Evolutionary conservation across 2,113 vertebrate genomes (phyloP).

Genomic region (Echinops telfairi): DNA sequence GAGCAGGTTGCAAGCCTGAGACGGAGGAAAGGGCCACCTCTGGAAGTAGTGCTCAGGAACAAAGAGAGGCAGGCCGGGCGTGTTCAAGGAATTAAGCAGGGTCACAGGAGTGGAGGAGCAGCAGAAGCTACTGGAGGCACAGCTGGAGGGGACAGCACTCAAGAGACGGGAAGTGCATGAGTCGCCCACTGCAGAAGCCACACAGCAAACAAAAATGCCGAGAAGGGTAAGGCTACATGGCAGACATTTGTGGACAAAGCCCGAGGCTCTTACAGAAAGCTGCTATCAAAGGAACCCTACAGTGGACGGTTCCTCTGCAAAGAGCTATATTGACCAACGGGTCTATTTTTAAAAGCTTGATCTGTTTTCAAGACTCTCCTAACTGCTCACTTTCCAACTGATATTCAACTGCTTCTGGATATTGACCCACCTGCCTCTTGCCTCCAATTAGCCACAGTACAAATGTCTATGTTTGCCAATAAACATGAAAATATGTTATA

Average conservation of each 20-base stretch:
- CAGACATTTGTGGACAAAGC: slow-evolving; percentile 19
- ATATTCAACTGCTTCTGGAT: background rate
- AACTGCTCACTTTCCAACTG: background rate
- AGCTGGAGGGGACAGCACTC: slow-evolving; percentile 48
- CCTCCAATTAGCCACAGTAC: background rate
- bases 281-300: slow-evolving; percentile 44
- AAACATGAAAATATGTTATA: slow-evolving; percentile 10
- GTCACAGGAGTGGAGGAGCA: background rate
- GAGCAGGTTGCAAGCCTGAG: background rate
- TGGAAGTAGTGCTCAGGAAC: background rate
- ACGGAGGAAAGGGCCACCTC: background rate
- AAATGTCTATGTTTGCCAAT: background rate
- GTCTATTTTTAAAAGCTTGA: slow-evolving; percentile 59
- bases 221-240: slow-evolving; percentile 19
- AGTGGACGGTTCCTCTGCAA: background rate
- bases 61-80: background rate
- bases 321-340: slow-evolving; percentile 24
- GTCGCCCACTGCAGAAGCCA: background rate
- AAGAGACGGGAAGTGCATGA: background rate
- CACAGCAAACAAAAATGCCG: slow-evolving; percentile 39
- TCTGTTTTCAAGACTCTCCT: slow-evolving; percentile 21
- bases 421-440: background rate
- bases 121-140: slow-evolving; percentile 50
- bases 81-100: background rate
- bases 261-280: slow-evolving; percentile 35